Conservation (phyloP, 2,888 invertebrate species). For the Drosophila basisetae region DNA sequence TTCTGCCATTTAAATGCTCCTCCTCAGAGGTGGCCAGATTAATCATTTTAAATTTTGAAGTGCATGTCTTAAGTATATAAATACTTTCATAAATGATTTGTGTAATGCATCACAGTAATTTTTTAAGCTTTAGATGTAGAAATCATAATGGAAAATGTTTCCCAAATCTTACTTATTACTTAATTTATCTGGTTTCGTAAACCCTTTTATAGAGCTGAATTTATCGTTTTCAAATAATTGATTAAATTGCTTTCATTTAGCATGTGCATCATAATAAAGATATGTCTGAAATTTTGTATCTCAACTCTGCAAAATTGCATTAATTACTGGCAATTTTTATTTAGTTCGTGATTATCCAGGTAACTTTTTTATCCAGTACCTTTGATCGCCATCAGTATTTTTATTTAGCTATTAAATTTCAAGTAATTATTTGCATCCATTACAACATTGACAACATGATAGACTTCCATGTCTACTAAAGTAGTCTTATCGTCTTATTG, state of each 20-base stretch:
- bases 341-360: not conserved
- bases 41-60: not conserved
- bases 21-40: not conserved
- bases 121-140: no score
- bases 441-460: not conserved
- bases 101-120: not conserved
- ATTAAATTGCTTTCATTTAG: not conserved
- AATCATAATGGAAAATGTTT: not conserved
- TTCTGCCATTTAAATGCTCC: not conserved
- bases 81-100: not conserved
- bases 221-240: not conserved
- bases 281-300: not conserved
- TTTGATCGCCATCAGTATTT: not conserved
- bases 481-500: not conserved
- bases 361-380: not conserved
- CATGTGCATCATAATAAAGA: not conserved
- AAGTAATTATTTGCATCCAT: accelerated
- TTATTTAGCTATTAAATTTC: not conserved
- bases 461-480: not conserved
- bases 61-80: not conserved
- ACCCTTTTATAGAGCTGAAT: not conserved
- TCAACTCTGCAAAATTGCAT: not conserved
- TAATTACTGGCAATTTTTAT: not conserved
- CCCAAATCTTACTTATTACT: not conserved
- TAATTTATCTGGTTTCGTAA: not conserved